Conservation (phyloP, 2,888 invertebrate species). For the Norana najaformis region DNA sequence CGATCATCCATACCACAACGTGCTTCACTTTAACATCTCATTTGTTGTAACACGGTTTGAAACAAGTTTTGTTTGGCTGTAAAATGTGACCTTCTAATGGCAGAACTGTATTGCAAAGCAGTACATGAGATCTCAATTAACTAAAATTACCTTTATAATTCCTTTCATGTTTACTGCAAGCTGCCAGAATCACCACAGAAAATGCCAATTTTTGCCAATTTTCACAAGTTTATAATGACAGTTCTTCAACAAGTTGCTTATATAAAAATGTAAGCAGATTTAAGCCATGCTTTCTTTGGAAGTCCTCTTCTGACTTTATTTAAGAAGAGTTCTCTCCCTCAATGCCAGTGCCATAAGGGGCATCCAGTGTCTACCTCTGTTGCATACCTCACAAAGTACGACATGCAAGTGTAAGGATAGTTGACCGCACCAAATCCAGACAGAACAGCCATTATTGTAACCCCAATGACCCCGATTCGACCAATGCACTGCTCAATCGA, state of each 20-base stretch:
- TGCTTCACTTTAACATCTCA: neutral
- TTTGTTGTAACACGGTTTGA: neutral
- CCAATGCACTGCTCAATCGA: conserved; percentile 85
- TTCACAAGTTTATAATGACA: too few species aligned
- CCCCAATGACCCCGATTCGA: conserved; percentile 95
- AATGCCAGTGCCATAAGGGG: neutral
- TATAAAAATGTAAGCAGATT: too few species aligned
- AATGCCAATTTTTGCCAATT: too few species aligned
- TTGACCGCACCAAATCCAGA: conserved; percentile 99
- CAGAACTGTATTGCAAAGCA: neutral
- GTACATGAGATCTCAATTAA: neutral
- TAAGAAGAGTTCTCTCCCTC: too few species aligned
- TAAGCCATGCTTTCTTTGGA: too few species aligned
- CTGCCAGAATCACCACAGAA: too few species aligned
- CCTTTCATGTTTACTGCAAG: too few species aligned
- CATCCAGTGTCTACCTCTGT: neutral
- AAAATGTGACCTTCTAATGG: neutral
- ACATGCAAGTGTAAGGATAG: conserved; percentile 98
- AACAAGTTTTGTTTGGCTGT: neutral
- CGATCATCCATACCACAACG: too few species aligned
- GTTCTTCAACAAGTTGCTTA: too few species aligned
- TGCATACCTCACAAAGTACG: conserved; percentile 83
- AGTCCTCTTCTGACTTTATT: too few species aligned
- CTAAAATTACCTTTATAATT: too few species aligned
- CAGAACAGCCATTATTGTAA: conserved; percentile 96